These are phyloP conservation scores for Sphaerophoria taeniata DNA, from an alignment of 2,888 invertebrate species.

Conservation along the genomic window DNA sequence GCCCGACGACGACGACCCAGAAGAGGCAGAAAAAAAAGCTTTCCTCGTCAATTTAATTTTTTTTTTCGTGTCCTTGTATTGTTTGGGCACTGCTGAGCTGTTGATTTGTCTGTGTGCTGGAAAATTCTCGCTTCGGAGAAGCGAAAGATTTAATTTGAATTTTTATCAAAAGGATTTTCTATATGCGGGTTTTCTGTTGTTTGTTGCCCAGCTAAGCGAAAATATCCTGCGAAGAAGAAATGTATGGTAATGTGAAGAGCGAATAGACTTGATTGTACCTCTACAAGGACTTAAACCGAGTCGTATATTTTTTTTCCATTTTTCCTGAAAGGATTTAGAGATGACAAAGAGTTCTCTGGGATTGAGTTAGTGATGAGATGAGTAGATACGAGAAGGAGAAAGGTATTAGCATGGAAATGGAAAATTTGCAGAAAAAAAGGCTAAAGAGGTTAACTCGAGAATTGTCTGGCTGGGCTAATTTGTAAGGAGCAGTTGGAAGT, in stretches of 20 bases:
- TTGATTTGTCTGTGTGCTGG: constrained; percentile 47
- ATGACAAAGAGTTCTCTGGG: constrained; percentile 21
- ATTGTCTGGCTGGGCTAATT: constrained; percentile 4
- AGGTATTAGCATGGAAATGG: constrained; percentile 61
- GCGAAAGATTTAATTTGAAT: constrained; percentile 47
- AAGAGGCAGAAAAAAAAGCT: constrained; percentile 6
- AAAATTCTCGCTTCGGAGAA: constrained; percentile 30
- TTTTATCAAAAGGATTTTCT: constrained; percentile 35
- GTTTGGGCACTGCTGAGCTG: background rate
- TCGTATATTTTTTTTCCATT: background rate
- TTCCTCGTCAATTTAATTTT: background rate
- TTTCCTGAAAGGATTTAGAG: constrained; percentile 50
- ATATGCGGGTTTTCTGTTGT: constrained; percentile 34
- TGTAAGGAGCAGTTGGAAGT: background rate
- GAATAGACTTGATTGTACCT: constrained; percentile 14
- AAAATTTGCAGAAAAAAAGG: constrained; percentile 29
- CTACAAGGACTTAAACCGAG: background rate
- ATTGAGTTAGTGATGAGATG: constrained; percentile 15
- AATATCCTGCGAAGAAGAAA: constrained; percentile 59
- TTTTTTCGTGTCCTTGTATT: background rate
- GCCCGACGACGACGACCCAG: background rate
- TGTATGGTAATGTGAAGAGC: constrained; percentile 50
- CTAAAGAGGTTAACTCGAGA: constrained; percentile 8
- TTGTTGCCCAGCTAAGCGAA: constrained; percentile 51
- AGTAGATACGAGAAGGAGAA: constrained; percentile 21